Evolutionary conservation across 2,888 invertebrate species (phyloP).

Genomic region (Tribolium freemani): DNA sequence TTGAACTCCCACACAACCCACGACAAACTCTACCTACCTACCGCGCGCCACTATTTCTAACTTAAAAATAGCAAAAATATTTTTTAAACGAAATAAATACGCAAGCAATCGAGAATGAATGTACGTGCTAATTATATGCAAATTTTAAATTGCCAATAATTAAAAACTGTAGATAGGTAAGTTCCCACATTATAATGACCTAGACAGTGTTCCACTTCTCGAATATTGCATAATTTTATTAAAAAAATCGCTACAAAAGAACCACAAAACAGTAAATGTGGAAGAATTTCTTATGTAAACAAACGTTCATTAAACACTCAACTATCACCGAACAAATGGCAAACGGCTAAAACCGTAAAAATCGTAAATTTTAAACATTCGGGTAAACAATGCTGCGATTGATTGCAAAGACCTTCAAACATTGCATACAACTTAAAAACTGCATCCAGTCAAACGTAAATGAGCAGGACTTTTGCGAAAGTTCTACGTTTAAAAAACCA

Average conservation of each 20-base stretch:
- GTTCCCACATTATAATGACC: neutral
- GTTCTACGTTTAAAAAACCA: neutral
- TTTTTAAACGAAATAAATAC: neutral
- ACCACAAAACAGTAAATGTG: neutral
- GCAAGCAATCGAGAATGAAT: neutral
- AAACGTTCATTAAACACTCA: neutral
- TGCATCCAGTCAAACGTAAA: neutral
- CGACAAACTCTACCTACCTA: neutral
- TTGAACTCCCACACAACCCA: slow-evolving; percentile 1
- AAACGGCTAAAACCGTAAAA: neutral
- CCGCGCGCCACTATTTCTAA: neutral
- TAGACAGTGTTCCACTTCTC: neutral
- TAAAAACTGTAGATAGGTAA: neutral
- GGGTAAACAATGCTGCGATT: neutral
- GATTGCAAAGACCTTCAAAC: neutral
- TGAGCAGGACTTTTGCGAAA: neutral
- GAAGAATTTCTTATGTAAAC: neutral
- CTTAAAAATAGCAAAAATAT: neutral
- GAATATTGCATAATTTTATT: neutral
- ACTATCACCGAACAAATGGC: neutral
- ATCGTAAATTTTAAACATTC: neutral
- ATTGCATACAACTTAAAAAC: neutral
- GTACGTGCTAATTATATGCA: neutral
- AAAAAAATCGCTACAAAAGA: neutral
- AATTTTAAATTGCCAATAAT: neutral